Evolutionary conservation across 2,888 invertebrate species (phyloP).

Genomic region (Tenthredo amoena): DNA sequence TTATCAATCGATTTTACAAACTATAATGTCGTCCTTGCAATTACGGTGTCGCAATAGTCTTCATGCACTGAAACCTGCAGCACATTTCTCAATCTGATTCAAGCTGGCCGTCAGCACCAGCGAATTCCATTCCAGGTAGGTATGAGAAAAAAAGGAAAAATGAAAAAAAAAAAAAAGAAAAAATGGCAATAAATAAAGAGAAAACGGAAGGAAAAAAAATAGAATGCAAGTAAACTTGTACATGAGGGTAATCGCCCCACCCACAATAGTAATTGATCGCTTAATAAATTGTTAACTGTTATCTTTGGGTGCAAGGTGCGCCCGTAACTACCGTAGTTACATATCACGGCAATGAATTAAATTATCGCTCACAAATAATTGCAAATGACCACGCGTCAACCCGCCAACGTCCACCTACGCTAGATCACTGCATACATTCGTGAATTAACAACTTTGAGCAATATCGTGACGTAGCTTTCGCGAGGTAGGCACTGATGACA

Average conservation of each 20-base stretch:
- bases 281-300: conserved; percentile 23
- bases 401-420: not conserved
- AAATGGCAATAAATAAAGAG: not conserved
- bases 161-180: too few relatives aligned
- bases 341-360: conserved; percentile 15
- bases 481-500: not conserved
- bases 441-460: not conserved
- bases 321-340: not conserved
- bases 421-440: not conserved
- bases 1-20: not conserved
- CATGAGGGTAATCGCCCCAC: conserved; percentile 5
- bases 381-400: not conserved
- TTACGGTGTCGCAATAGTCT: not conserved
- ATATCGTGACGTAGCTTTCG: conserved; percentile 2
- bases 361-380: conserved; percentile 15
- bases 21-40: not conserved
- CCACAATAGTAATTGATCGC: not conserved
- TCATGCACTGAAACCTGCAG: conserved; percentile 22
- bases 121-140: not conserved
- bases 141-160: not conserved
- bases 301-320: not conserved
- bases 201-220: not conserved
- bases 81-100: not conserved
- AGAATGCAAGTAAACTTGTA: not conserved
- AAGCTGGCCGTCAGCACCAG: not conserved